Conservation (phyloP, 1,140 invertebrate genomes). For the Rhopalosiphum maidis region DNA sequence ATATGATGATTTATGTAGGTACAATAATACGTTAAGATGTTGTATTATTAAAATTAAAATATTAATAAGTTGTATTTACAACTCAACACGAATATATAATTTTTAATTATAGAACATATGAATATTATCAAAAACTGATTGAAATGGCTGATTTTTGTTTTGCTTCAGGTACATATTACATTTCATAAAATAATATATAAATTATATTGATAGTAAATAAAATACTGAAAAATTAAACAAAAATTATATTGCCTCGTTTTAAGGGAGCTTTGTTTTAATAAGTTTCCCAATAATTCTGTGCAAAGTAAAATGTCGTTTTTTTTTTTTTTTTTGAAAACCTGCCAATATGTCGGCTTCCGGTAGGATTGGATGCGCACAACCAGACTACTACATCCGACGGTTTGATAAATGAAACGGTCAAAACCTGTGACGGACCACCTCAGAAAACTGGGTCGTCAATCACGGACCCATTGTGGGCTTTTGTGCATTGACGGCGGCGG, state of each 20-base stretch:
- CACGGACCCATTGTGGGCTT: conserved; percentile 37
- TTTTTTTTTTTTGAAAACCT: conserved; percentile 27
- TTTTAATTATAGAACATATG: neutral
- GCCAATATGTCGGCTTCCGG: conserved; percentile 38
- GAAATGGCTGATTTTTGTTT: too few relatives aligned
- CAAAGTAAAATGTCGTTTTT: neutral
- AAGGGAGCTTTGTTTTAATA: neutral
- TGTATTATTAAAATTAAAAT: too few relatives aligned
- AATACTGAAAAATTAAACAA: neutral
- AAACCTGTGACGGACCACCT: conserved; percentile 44
- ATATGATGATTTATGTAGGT: too few relatives aligned
- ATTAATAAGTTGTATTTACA: too few relatives aligned
- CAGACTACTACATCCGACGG: conserved; percentile 10
- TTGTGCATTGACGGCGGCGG: neutral
- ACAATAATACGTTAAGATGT: too few relatives aligned
- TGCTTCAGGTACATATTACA: too few relatives aligned
- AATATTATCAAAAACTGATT: neutral
- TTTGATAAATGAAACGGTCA: conserved; percentile 57
- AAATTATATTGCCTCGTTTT: neutral
- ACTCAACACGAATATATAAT: too few relatives aligned
- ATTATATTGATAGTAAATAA: neutral
- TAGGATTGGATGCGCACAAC: neutral
- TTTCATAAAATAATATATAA: neutral
- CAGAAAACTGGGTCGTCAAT: conserved; percentile 55
- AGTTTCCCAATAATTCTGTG: neutral